Percentiles rank a stretch among this genome's conserved stretches.
These are phyloP conservation scores for Ditula angustiorana DNA, from an alignment of 2,888 invertebrate genomes.

Conservation along the genomic window DNA sequence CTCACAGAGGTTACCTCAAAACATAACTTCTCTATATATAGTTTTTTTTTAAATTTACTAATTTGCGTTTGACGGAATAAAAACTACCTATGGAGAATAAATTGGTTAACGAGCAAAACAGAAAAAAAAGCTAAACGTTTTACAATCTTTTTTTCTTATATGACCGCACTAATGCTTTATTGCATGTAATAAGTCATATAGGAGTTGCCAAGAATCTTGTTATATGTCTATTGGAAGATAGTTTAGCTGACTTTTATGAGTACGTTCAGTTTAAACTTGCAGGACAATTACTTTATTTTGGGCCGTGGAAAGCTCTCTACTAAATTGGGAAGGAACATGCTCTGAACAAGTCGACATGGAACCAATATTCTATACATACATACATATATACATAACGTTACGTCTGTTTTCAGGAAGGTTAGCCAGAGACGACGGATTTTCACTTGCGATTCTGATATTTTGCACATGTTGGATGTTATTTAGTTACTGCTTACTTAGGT, in stretches of 20 bases:
- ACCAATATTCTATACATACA: slow-evolving; percentile 30
- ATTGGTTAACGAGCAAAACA: no score
- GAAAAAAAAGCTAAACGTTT: no score
- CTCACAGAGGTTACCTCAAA: no score
- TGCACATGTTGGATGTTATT: no score
- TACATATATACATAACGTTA: background rate
- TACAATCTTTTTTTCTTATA: no score
- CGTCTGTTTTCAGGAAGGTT: background rate
- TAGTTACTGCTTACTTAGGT: no score
- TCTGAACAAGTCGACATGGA: slow-evolving; percentile 24
- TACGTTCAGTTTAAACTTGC: slow-evolving; percentile 32
- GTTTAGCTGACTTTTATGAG: slow-evolving; percentile 11
- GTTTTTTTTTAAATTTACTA: no score
- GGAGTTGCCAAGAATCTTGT: background rate
- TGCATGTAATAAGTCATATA: background rate
- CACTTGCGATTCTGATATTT: no score
- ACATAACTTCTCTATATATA: no score
- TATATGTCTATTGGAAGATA: background rate
- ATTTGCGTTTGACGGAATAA: no score
- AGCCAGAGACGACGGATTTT: no score
- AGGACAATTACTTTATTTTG: slow-evolving; percentile 36
- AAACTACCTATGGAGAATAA: no score
- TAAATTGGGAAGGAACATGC: slow-evolving; percentile 33
- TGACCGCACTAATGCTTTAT: background rate
- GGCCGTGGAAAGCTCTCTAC: slow-evolving; percentile 30